phyloP scores from a whole-genome alignment of 1,140 invertebrate genomes.

The Anastatus disparis region DNA sequence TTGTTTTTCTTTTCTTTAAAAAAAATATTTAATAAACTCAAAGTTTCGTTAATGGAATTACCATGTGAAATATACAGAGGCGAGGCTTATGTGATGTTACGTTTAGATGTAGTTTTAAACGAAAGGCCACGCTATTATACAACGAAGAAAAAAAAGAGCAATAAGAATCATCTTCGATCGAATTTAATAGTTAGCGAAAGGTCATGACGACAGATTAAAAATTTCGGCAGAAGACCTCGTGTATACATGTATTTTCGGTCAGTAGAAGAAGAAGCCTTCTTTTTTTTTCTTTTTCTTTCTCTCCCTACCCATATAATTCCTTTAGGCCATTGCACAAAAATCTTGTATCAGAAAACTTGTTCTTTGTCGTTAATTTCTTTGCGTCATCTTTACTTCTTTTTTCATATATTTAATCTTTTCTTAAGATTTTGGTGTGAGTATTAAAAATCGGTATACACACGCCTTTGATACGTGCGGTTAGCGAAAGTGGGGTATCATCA shows the following conservation, averaged over 20 bases:
- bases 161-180: no score
- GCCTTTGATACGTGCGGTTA: conserved; percentile 42
- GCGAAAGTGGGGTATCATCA: conserved; percentile 55
- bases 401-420: conserved; percentile 5
- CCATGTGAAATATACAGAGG: no score
- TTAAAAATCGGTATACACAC: conserved; percentile 45
- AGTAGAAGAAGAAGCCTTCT: no score
- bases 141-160: conserved; percentile 37
- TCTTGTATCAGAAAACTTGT: conserved; percentile 33
- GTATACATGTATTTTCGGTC: conserved; percentile 9
- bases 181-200: conserved; percentile 54
- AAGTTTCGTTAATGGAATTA: no score
- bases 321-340: conserved; percentile 38
- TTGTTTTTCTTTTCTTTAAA: no score
- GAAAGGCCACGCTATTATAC: conserved; percentile 46
- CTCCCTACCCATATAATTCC: conserved; percentile 40
- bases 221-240: conserved; percentile 54
- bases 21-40: no score
- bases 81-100: neutral
- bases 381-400: conserved; percentile 35
- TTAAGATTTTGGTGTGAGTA: conserved; percentile 9
- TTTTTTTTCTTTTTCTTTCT: no score
- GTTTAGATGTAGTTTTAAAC: neutral
- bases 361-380: conserved; percentile 42
- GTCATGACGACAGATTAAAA: conserved; percentile 56